Base-by-base conservation (phyloP, 2,113 vertebrate species). In the Psammodynastes pulverulentus region DNA sequence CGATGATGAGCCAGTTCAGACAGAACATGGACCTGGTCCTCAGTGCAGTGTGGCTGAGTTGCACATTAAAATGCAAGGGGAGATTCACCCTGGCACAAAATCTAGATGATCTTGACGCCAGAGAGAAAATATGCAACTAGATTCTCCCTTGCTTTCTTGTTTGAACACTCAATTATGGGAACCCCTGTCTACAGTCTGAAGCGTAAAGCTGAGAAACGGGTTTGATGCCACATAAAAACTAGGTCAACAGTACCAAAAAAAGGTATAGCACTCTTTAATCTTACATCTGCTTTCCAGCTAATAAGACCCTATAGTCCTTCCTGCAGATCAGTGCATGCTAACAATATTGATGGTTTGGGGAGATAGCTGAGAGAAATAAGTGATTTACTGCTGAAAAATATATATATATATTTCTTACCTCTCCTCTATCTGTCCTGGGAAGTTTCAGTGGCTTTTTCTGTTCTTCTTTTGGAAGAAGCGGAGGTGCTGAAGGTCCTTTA, bases 401-500 rank as follows among this genome's bases (percentile, higher is more conserved):
- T n/a, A n/a, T n/a, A n/a, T n/a, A n/a, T 92, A 24, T 5, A 72
- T 21, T 54, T 92, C 96, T 97, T 95, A 98, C 98, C 96, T 97
- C 97, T 92, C 92, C 94, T 94, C 95, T 96, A 93, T 95, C 96
- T 67, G 89, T 97, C 94, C 96, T 97, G 0, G 88, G 91, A 56
- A 96, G 94, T 23, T 97, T 97, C 86, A 98, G 97, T 0, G 97
- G 93, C 88, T 97, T 98, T 56, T 94, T 95, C 4, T 95, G 3
- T 43, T 96, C 97, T 52, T 97, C 98, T 97, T 97, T 98, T 94
- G 97, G 95, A 88, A 92, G 79, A 29, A 94, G 88, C 17, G 94
- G 93, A 58, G 96, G 96, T 86, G 96, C 92, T 92, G 95, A 96
- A 48, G 94, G 89, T 90, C 98, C 98, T 85, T 96, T 96, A 92